Percentiles rank a stretch among this genome's conserved stretches.
phyloP scores from a whole-genome alignment of 2,797 vertebrate species.

The Oreortyx pictus region DNA sequence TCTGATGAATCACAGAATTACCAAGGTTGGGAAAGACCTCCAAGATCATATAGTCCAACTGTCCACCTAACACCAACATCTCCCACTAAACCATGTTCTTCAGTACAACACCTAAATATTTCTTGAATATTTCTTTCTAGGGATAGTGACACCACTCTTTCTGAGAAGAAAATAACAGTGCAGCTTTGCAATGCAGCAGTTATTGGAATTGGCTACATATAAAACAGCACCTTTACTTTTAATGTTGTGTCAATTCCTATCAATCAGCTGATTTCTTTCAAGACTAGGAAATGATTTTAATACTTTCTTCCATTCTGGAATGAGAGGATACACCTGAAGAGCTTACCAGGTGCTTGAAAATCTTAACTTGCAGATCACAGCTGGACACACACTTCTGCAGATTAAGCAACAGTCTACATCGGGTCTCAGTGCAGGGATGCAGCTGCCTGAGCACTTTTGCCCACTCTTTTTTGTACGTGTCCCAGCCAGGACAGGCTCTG shows the following conservation, averaged over 20 bases:
- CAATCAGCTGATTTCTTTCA: not conserved
- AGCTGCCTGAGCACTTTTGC: not conserved
- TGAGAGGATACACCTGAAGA: not conserved
- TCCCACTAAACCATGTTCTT: too few relatives aligned
- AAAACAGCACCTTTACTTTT: not conserved
- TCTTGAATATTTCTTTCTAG: too few relatives aligned
- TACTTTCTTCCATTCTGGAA: not conserved
- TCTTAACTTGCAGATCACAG: not conserved
- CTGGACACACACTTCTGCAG: fast-evolving
- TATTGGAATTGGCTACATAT: not conserved
- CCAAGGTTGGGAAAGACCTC: too few relatives aligned
- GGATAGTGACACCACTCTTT: too few relatives aligned
- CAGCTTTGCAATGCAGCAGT: not conserved
- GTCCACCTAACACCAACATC: too few relatives aligned
- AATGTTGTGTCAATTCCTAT: not conserved
- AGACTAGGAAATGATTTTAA: not conserved
- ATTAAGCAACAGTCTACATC: not conserved
- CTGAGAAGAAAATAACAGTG: not conserved
- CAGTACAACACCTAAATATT: too few relatives aligned
- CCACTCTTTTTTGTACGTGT: not conserved
- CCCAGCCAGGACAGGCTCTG: not conserved
- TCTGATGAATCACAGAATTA: not conserved
- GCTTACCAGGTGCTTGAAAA: not conserved
- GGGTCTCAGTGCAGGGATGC: not conserved
- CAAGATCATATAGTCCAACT: too few relatives aligned